These are phyloP conservation scores for Taeniopygia guttata DNA, from an alignment of 2,797 vertebrate genomes.

Conservation along the genomic window DNA sequence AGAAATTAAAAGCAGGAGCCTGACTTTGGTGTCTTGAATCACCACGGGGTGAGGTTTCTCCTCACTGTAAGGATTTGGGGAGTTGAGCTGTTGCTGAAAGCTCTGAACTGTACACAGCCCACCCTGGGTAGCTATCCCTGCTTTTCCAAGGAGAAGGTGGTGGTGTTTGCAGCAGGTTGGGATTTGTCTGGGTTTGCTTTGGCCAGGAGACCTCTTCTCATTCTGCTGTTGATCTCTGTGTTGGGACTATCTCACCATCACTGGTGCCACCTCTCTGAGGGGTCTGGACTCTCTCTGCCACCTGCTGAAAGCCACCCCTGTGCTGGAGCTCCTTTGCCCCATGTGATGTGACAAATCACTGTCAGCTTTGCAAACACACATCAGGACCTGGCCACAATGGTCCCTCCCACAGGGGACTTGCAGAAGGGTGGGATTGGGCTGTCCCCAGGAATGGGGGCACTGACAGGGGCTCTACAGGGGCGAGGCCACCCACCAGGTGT, in stretches of 20 bases:
- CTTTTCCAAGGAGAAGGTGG: not conserved
- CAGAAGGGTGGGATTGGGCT: not conserved
- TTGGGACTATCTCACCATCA: not conserved
- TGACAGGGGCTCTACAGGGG: not conserved
- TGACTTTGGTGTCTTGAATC: not conserved
- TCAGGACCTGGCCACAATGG: fast-evolving
- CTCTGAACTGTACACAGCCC: not conserved
- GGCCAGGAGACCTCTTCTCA: not conserved
- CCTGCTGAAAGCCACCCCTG: not conserved
- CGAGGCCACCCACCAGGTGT: not conserved
- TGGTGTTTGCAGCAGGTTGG: not conserved
- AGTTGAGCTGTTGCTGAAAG: not conserved
- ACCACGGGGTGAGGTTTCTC: fast-evolving
- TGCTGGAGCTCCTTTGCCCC: not conserved
- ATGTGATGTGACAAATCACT: fast-evolving
- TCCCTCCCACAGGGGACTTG: not conserved
- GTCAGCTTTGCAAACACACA: not conserved
- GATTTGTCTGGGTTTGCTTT: not conserved
- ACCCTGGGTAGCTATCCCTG: not conserved
- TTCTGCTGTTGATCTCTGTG: not conserved
- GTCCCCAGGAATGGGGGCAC: not conserved
- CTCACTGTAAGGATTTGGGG: not conserved
- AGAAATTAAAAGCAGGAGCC: not conserved
- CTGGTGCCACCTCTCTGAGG: not conserved
- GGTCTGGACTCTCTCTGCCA: not conserved